phyloP scores from a whole-genome alignment of 2,113 vertebrate species.

The Erythrocercus mccallii region DNA sequence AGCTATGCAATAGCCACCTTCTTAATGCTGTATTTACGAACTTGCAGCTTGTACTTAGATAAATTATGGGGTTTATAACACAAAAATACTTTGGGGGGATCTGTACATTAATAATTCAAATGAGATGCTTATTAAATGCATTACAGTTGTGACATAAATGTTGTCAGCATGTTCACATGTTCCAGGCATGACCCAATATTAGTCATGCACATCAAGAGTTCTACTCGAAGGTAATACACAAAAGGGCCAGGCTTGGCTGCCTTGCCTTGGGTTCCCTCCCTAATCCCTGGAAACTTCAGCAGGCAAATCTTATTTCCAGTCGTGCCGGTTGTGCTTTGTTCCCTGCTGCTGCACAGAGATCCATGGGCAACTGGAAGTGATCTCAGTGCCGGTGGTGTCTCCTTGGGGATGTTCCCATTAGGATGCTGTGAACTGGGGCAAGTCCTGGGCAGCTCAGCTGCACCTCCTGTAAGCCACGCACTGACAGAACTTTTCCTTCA shows the following conservation, averaged over 20 bases:
- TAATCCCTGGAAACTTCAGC: neutral
- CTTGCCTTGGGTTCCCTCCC: neutral
- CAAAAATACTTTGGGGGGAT: neutral
- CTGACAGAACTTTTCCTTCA: neutral
- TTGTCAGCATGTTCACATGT: neutral
- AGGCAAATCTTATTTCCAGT: neutral
- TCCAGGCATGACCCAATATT: neutral
- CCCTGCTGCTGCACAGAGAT: neutral
- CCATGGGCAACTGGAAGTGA: neutral
- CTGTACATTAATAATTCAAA: slow-evolving; percentile 53
- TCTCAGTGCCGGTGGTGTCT: neutral
- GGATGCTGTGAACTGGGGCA: accelerated
- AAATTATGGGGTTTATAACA: slow-evolving; percentile 58
- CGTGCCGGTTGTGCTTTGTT: neutral
- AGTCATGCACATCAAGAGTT: neutral
- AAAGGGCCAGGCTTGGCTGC: neutral
- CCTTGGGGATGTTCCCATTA: neutral
- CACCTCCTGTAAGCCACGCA: accelerated
- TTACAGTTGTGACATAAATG: slow-evolving; percentile 14
- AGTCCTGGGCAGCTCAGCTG: neutral
- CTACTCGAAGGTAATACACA: neutral
- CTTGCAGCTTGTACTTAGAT: slow-evolving; percentile 42
- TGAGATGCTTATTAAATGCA: slow-evolving; percentile 52
- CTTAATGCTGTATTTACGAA: slow-evolving; percentile 39
- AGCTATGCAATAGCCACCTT: slow-evolving; percentile 49